Percentiles rank a stretch among this genome's conserved stretches.
Conservation (phyloP, 2,888 invertebrate species). For the Dyspetes luteomarginatus region DNA sequence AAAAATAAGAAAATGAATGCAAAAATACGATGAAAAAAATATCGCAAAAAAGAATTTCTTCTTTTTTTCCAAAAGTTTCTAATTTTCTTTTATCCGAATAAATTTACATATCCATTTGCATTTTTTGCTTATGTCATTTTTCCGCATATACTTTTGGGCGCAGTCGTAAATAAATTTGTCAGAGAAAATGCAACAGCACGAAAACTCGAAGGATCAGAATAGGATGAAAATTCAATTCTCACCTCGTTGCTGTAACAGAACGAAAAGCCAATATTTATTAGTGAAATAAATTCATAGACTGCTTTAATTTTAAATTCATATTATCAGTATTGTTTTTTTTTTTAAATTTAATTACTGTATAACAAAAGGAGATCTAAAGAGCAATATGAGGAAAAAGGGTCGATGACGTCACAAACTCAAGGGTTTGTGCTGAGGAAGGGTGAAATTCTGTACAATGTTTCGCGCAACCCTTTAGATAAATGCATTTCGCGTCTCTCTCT, state of each 20-base stretch:
- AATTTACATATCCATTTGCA: background rate
- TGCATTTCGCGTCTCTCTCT: conserved; percentile 40
- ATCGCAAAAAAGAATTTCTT: background rate
- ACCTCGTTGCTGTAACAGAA: background rate
- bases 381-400: conserved; percentile 20
- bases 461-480: conserved; percentile 48
- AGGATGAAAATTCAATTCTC: conserved; percentile 32
- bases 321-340: conserved; percentile 11
- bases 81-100: background rate
- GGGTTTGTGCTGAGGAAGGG: conserved; percentile 18
- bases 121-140: background rate
- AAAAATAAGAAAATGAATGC: too few relatives aligned
- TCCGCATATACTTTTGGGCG: background rate
- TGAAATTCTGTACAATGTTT: conserved; percentile 14
- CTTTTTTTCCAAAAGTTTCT: background rate
- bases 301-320: conserved; percentile 13
- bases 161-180: background rate
- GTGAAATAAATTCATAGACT: conserved; percentile 30
- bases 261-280: conserved; percentile 24
- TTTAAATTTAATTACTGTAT: conserved; percentile 1
- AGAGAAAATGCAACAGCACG: background rate
- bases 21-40: too few relatives aligned
- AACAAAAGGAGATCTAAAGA: conserved; percentile 33
- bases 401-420: conserved; percentile 49
- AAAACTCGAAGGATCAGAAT: background rate